These are phyloP conservation scores for Hozukius guyotensis DNA, from an alignment of 2,797 vertebrate genomes.

Conservation along the genomic window DNA sequence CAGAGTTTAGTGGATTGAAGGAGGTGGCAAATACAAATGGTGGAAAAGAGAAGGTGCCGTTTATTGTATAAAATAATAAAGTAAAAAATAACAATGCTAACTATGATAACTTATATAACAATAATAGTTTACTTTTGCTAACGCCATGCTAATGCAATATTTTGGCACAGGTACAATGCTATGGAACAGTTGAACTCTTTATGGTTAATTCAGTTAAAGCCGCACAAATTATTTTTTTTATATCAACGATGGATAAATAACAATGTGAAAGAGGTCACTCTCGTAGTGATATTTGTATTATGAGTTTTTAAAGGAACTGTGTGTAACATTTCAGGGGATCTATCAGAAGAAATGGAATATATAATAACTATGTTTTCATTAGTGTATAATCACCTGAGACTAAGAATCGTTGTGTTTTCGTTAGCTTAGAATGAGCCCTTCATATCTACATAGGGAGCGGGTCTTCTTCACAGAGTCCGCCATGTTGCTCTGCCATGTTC, in stretches of 20 bases:
- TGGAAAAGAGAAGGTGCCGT: neutral
- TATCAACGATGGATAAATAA: neutral
- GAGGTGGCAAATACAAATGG: conserved; percentile 11
- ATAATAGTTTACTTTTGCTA: neutral
- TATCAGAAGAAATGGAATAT: too few relatives aligned
- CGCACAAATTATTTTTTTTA: neutral
- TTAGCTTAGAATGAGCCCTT: too few relatives aligned
- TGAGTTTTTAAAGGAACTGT: neutral
- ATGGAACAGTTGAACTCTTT: neutral
- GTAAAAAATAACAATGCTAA: neutral
- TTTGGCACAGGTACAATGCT: neutral
- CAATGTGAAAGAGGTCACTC: neutral
- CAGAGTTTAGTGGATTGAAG: conserved; percentile 28
- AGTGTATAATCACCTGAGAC: too few relatives aligned
- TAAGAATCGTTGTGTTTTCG: too few relatives aligned
- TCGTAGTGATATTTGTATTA: neutral
- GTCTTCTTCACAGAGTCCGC: too few relatives aligned
- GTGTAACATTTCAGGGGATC: too few relatives aligned
- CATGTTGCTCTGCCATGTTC: too few relatives aligned
- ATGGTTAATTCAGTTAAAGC: neutral
- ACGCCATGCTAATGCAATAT: neutral
- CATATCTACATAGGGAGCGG: too few relatives aligned
- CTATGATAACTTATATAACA: neutral
- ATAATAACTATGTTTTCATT: too few relatives aligned
- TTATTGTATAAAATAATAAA: neutral